Conservation (phyloP, 2,797 vertebrate species). For the Buphagus erythrorhynchus region DNA sequence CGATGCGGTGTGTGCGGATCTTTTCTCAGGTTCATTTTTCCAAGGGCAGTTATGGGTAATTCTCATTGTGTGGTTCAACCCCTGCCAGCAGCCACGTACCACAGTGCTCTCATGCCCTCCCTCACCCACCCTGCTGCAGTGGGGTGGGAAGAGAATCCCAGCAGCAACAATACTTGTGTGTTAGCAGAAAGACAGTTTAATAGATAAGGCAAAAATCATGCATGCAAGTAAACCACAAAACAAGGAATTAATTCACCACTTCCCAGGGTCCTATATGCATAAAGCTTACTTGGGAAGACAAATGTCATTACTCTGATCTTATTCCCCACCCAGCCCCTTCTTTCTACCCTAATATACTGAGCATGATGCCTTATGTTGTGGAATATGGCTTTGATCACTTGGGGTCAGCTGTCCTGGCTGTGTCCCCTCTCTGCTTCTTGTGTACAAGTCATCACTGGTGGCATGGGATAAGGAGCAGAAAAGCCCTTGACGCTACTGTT, state of each 20-base stretch:
- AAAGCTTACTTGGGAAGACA: background rate
- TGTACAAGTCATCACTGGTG: background rate
- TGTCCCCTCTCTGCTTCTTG: no score
- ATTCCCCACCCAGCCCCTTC: background rate
- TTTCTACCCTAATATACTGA: no score
- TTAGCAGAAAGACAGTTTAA: background rate
- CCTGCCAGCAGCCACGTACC: background rate
- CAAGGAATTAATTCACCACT: background rate
- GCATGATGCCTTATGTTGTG: no score
- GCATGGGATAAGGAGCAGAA: background rate
- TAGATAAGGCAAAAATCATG: background rate
- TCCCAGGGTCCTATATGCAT: accelerated
- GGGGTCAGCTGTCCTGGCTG: background rate
- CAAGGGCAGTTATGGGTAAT: background rate
- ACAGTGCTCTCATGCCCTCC: background rate
- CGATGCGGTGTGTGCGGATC: background rate
- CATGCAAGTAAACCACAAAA: background rate
- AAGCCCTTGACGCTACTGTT: background rate
- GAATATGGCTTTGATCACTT: background rate
- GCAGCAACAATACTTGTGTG: accelerated
- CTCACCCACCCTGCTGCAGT: background rate
- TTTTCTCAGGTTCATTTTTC: conserved; percentile 40
- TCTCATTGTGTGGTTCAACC: background rate
- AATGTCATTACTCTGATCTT: accelerated
- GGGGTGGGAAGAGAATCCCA: background rate